Evolutionary conservation across 2,113 vertebrate species (phyloP), one percentile per base, ranked within the genome.

Genomic region (Chamaetylas fuelleborni): DNA sequence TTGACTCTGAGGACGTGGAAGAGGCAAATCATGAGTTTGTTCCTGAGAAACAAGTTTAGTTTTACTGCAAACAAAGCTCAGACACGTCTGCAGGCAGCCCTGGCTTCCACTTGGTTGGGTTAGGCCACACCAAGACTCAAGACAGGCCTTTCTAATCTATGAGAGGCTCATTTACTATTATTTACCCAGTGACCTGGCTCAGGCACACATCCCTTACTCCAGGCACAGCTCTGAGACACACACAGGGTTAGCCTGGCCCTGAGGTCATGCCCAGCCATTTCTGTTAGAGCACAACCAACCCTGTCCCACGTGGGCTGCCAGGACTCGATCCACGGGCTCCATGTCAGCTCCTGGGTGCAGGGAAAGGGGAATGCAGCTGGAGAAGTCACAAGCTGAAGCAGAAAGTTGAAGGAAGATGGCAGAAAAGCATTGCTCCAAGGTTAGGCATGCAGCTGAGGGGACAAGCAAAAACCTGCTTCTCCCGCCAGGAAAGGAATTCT

Each of bases 391-490:
- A 40, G 38, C 5, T 40, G 38, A 40, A 40, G 94, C 14, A 61
- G 51, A 43, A 78, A 38, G 87, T 20, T 66, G 87, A 93, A 88
- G 24, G 5, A 73, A 88, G 72, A 81, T 14, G 51, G 93, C 74
- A 87, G 93, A 79, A 60, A 54, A 31, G 69, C 93, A 71, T 15
- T 87, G 86, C 81, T 92, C 42, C 62, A 51, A 96, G 79, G 94
- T 60, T 85, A 62, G 42, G 56, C 73, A 70, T 42, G 90, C 95
- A 88, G 70, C 85, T 96, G 77, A 95, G 58, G 4, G 40, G 93
- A 96, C 95, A 97, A 94, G 97, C 42, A 19, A 57, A 48, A 96
- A 95, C 93, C 48, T 97, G 95, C 92, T 92, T 91, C 88, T 91
- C 92, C 84, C 25, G 20, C 36, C 70, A 94, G 88, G 86, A 87